These are phyloP conservation scores for Electrophaes corylata DNA, from an alignment of 2,888 invertebrate species.

Conservation along the genomic window DNA sequence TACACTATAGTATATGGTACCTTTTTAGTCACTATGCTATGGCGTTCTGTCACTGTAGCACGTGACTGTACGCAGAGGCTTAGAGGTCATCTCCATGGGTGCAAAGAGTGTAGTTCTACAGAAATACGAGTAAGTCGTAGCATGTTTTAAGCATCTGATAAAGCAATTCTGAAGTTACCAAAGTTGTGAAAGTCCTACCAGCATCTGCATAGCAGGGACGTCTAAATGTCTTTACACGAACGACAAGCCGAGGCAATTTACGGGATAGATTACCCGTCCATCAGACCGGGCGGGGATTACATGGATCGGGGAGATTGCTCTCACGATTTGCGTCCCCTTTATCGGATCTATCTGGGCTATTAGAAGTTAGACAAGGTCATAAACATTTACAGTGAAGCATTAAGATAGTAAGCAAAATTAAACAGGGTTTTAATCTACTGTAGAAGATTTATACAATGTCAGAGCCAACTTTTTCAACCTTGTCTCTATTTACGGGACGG, in stretches of 20 bases:
- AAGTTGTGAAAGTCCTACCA: background rate
- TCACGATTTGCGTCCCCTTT: background rate
- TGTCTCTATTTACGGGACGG: no score
- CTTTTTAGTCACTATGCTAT: no score
- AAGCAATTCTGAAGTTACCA: background rate
- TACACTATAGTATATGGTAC: no score
- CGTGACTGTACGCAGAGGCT: no score
- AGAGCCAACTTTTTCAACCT: no score
- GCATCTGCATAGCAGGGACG: background rate
- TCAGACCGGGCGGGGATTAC: slow-evolving; percentile 16
- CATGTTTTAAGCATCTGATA: no score
- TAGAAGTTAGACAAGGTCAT: background rate
- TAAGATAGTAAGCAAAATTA: background rate
- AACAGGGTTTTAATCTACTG: no score
- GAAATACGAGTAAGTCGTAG: no score
- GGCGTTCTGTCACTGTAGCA: no score
- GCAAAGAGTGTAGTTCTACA: no score
- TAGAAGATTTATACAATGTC: no score
- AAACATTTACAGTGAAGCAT: background rate
- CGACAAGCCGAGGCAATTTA: slow-evolving; percentile 10
- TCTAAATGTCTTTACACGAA: background rate
- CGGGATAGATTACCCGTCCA: slow-evolving; percentile 24
- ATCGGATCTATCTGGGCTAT: background rate
- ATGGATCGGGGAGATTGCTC: background rate
- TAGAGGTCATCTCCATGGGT: no score